Conservation (phyloP, 2,113 vertebrate genomes). For the Strix uralensis region DNA sequence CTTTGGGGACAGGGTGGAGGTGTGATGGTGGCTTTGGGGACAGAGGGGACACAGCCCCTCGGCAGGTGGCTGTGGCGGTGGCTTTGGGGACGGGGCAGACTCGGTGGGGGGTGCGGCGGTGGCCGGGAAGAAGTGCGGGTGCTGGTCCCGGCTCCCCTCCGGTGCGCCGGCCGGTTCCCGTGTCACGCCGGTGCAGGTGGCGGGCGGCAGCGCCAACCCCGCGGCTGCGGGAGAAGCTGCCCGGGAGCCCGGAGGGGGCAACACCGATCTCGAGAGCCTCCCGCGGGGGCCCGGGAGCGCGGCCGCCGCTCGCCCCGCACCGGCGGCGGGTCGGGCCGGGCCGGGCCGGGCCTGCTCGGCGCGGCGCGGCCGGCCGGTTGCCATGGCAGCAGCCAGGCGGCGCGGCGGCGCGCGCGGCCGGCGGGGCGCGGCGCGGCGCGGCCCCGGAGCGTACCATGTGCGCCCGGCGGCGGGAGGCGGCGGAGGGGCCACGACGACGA, state of each 20-base stretch:
- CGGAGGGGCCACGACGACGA: not conserved
- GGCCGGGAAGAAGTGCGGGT: not conserved
- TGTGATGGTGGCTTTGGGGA: too few relatives aligned
- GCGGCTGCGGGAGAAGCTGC: not conserved
- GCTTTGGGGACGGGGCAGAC: not conserved
- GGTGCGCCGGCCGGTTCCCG: not conserved
- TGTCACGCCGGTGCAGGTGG: not conserved
- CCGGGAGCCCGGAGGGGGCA: not conserved
- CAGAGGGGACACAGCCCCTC: too few relatives aligned
- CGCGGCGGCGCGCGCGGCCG: not conserved
- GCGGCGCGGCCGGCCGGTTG: not conserved
- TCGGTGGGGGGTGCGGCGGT: not conserved
- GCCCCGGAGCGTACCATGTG: too few relatives aligned
- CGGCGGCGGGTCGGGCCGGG: not conserved
- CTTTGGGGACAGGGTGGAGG: not conserved
- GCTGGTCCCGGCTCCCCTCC: not conserved
- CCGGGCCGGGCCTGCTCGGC: not conserved
- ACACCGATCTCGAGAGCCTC: not conserved
- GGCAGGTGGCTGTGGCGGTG: not conserved
- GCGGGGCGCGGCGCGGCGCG: not conserved
- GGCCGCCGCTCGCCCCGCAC: not conserved
- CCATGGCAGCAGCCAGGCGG: slow-evolving; percentile 49
- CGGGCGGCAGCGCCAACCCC: not conserved
- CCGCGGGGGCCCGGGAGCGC: not conserved
- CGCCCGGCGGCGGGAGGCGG: not conserved